Percentiles rank a stretch among this genome's conserved stretches.
phyloP scores from a whole-genome alignment of 2,797 vertebrate genomes.

The Valencia hispanica region DNA sequence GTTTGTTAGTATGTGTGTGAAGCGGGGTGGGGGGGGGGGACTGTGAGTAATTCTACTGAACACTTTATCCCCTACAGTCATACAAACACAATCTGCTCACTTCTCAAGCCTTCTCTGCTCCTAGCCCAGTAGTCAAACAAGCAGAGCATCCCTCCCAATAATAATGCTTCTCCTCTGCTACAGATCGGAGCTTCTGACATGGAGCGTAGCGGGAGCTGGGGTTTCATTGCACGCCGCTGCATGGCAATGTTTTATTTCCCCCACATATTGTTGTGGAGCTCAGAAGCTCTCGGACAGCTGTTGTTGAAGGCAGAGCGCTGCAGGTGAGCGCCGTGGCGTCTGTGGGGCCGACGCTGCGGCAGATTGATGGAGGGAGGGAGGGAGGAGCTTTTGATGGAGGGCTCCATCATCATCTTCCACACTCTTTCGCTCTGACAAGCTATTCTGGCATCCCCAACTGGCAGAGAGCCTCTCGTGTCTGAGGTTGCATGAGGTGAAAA shows the following conservation, averaged over 20 bases:
- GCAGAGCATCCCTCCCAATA: background rate
- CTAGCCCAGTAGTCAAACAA: slow-evolving; percentile 7
- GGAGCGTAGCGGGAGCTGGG: no score
- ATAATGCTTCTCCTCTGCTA: background rate
- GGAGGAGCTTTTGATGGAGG: background rate
- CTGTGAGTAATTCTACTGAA: slow-evolving; percentile 42
- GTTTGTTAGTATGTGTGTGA: background rate
- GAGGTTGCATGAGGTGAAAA: slow-evolving; percentile 43
- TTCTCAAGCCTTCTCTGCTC: slow-evolving; percentile 12
- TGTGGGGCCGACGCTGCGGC: background rate
- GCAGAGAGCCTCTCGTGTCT: slow-evolving; percentile 3
- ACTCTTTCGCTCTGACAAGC: background rate
- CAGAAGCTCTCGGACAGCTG: slow-evolving; percentile 10
- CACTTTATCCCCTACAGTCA: slow-evolving; percentile 54
- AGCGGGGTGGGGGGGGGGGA: background rate
- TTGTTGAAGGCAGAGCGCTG: slow-evolving; percentile 10
- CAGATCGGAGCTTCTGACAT: background rate
- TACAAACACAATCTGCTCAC: slow-evolving; percentile 39
- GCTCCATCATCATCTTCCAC: background rate
- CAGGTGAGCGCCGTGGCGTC: slow-evolving; percentile 23
- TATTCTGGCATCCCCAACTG: background rate
- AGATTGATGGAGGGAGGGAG: slow-evolving; percentile 5
- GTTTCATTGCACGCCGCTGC: background rate
- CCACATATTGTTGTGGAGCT: slow-evolving; percentile 1
- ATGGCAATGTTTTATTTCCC: background rate